Evolutionary conservation across 2,113 vertebrate genomes (phyloP).

Genomic region (Melospiza georgiana): DNA sequence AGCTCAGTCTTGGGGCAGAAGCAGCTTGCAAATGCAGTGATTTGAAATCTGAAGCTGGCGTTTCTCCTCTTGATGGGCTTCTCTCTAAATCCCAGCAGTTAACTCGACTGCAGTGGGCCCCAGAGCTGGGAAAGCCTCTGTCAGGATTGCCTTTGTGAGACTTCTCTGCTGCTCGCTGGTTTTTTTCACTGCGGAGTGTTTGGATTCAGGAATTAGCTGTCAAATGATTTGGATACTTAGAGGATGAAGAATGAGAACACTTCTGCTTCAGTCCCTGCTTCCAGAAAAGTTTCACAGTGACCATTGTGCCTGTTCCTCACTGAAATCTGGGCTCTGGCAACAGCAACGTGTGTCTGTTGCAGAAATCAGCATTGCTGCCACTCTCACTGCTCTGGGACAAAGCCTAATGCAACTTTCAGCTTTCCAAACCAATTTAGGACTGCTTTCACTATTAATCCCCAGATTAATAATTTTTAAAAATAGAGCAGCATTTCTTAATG

Average conservation of each 20-base stretch:
- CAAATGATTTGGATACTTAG: neutral
- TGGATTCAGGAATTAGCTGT: neutral
- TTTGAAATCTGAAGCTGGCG: neutral
- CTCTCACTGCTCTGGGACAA: neutral
- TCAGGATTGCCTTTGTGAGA: neutral
- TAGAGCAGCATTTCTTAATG: neutral
- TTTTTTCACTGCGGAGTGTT: neutral
- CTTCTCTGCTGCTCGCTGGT: neutral
- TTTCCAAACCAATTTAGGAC: neutral
- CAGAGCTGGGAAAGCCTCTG: neutral
- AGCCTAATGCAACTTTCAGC: neutral
- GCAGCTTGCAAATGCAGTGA: neutral
- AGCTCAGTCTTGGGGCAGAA: neutral
- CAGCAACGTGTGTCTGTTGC: neutral
- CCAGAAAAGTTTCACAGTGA: neutral
- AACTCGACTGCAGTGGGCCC: neutral
- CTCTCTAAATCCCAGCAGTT: neutral
- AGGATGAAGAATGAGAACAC: neutral
- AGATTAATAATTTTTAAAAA: neutral
- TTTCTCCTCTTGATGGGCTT: neutral
- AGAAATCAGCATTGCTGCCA: neutral
- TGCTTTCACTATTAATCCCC: neutral
- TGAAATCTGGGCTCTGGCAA: neutral
- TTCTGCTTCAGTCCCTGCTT: neutral
- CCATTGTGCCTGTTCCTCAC: neutral